These are phyloP conservation scores for Taenioides sp. DNA, from an alignment of 2,797 vertebrate genomes.

Conservation along the genomic window DNA sequence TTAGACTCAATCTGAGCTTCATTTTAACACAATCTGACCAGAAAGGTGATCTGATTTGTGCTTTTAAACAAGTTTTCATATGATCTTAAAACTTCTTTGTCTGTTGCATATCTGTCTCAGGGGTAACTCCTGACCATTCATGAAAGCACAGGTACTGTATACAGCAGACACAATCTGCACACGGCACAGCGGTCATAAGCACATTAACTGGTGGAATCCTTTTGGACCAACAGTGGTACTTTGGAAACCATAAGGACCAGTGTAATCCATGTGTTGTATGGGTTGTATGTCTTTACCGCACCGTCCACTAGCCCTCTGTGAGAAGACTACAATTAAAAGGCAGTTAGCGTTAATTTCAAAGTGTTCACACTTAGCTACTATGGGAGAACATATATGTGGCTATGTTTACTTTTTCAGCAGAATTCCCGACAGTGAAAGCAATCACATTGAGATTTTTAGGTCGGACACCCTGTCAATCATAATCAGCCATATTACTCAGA, in stretches of 20 bases:
- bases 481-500: no score
- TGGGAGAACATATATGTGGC: neutral
- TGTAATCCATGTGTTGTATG: constrained; percentile 44
- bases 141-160: constrained; percentile 26
- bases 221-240: constrained; percentile 57
- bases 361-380: neutral
- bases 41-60: no score
- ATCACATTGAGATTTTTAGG: no score
- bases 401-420: no score
- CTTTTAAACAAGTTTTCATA: no score
- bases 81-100: no score
- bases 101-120: no score
- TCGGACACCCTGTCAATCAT: no score
- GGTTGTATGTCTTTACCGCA: constrained; percentile 25
- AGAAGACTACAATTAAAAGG: constrained; percentile 20
- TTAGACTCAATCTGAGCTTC: no score
- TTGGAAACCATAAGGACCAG: constrained; percentile 41
- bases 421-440: no score
- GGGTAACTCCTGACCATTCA: neutral
- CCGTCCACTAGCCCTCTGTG: constrained; percentile 31
- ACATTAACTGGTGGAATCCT: constrained; percentile 67
- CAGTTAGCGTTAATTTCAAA: neutral
- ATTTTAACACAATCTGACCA: no score
- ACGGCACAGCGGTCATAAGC: constrained; percentile 55
- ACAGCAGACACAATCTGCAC: constrained; percentile 39